phyloP scores from a whole-genome alignment of 2,113 vertebrate species.

The Xiphophorus hellerii region DNA sequence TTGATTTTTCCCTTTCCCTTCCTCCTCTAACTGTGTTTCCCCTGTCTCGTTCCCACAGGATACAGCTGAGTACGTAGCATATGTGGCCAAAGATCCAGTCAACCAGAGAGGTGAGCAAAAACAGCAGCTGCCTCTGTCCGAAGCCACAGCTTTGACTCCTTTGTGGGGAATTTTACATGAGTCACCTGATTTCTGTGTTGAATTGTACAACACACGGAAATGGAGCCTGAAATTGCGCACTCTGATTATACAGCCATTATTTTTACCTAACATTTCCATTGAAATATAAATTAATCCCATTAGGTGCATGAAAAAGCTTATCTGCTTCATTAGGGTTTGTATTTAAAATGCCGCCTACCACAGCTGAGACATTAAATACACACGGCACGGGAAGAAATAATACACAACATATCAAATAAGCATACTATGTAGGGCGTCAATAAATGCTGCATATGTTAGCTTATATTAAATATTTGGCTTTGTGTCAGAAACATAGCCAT shows the following conservation, averaged over 20 bases:
- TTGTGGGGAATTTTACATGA: background rate
- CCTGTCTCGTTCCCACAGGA: constrained; percentile 64
- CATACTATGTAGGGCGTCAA: background rate
- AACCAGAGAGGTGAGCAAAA: constrained; percentile 93
- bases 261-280: background rate
- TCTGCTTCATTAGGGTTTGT: constrained; percentile 9
- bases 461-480: background rate
- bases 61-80: constrained; percentile 84
- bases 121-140: constrained; percentile 7
- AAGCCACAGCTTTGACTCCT: background rate
- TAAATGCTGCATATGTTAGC: background rate
- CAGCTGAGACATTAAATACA: constrained; percentile 10
- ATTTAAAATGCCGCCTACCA: background rate
- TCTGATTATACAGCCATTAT: constrained; percentile 8
- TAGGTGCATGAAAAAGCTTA: constrained; percentile 22
- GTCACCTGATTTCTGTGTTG: constrained; percentile 5
- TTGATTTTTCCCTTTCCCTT: constrained; percentile 27
- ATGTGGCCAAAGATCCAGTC: constrained; percentile 98
- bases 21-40: constrained; percentile 33
- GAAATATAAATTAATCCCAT: constrained; percentile 30
- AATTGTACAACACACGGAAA: background rate
- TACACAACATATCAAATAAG: constrained; percentile 7
- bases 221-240: background rate
- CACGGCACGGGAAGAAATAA: constrained; percentile 4
- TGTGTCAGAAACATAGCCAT: background rate